Conservation (phyloP, 2,888 invertebrate species). For the Anoplius nigerrimus region DNA sequence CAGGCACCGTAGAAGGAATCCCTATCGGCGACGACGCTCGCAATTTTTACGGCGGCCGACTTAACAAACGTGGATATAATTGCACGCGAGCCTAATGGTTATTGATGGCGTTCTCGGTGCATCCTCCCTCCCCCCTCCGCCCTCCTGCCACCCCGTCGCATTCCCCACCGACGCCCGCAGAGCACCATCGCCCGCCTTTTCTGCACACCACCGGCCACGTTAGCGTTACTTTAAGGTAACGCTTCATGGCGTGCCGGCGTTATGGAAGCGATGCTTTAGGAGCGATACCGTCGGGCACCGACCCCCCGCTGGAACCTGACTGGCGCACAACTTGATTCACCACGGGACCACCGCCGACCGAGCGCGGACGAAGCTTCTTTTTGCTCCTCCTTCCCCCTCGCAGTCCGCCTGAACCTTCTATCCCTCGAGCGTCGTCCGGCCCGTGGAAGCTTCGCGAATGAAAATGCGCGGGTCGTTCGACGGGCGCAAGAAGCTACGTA, state of each 20-base stretch:
- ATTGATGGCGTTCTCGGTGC: constrained; percentile 64
- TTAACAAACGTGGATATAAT: constrained; percentile 70
- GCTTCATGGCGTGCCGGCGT: constrained; percentile 48
- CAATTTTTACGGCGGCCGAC: constrained; percentile 43
- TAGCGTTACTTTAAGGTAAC: constrained; percentile 48
- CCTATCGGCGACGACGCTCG: constrained; percentile 9
- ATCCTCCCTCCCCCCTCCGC: constrained; percentile 14
- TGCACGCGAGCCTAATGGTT: constrained; percentile 70
- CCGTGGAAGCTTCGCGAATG: constrained; percentile 25
- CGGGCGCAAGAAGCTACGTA: constrained; percentile 38
- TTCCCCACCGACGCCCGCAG: constrained; percentile 16
- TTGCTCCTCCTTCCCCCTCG: no score
- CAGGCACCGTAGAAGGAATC: constrained; percentile 1
- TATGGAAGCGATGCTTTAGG: constrained; percentile 62
- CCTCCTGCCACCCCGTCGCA: constrained; percentile 3
- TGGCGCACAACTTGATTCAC: constrained; percentile 66
- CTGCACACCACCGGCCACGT: constrained; percentile 27
- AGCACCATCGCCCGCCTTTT: constrained; percentile 2
- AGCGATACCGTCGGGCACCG: constrained; percentile 65
- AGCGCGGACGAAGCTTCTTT: constrained; percentile 6
- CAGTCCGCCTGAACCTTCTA: constrained; percentile 19
- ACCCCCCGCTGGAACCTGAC: constrained; percentile 62
- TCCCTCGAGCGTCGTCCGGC: constrained; percentile 45
- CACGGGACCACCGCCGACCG: constrained; percentile 46
- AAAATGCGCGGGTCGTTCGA: constrained; percentile 39